Percentiles rank a stretch among this genome's conserved stretches.
Conservation (phyloP, 2,113 vertebrate genomes). For the Brienomyrus longianalis region DNA sequence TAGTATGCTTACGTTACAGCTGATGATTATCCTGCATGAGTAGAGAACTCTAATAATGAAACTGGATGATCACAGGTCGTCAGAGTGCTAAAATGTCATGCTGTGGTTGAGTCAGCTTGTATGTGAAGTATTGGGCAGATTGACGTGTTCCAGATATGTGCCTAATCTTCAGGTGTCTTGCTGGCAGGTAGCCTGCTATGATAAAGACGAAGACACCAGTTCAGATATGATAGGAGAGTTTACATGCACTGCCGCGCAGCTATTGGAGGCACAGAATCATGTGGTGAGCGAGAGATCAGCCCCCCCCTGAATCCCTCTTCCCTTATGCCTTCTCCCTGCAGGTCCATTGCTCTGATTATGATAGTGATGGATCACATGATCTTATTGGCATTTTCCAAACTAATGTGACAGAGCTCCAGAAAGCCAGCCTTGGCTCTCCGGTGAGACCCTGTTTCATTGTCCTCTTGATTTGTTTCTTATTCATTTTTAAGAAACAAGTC, state of each 20-base stretch:
- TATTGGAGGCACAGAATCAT: conserved; percentile 35
- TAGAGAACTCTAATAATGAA: neutral
- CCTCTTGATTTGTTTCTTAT: neutral
- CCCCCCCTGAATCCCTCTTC: conserved; percentile 10
- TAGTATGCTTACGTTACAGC: neutral
- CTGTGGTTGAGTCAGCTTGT: neutral
- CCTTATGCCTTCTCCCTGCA: conserved; percentile 42
- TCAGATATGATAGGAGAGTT: conserved; percentile 44
- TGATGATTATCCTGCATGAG: neutral
- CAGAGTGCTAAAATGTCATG: neutral
- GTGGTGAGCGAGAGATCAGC: conserved; percentile 32
- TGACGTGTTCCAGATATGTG: neutral
- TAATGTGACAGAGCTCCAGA: conserved; percentile 69
- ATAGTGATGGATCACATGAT: conserved; percentile 81
- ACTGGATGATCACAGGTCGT: neutral
- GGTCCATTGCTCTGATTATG: conserved; percentile 78
- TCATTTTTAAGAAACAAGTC: neutral
- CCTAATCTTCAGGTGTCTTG: conserved; percentile 29
- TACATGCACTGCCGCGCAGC: conserved; percentile 25
- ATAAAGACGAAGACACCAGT: conserved; percentile 37
- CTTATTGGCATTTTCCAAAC: conserved; percentile 80
- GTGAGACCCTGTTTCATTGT: conserved; percentile 56
- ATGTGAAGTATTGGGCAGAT: neutral
- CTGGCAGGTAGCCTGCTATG: conserved; percentile 46
- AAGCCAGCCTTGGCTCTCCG: conserved; percentile 49